These are phyloP conservation scores for Mamestra brassicae DNA, from an alignment of 2,888 invertebrate genomes.

Conservation along the genomic window DNA sequence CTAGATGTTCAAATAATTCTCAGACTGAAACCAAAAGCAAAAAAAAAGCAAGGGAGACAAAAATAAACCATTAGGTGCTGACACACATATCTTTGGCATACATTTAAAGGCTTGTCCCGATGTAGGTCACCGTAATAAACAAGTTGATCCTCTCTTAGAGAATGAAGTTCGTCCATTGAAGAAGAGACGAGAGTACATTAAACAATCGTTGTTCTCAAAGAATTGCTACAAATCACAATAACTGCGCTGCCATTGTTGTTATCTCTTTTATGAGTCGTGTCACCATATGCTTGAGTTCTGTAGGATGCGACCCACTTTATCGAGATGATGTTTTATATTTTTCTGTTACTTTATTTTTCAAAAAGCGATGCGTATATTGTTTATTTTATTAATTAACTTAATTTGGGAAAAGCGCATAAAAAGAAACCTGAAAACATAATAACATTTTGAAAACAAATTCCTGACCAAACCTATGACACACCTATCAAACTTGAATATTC, in stretches of 20 bases:
- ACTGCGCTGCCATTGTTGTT: slow-evolving; percentile 54
- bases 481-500: background rate
- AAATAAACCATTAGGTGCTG: slow-evolving; percentile 29
- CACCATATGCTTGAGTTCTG: slow-evolving; percentile 47
- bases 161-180: slow-evolving; percentile 53
- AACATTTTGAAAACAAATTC: background rate
- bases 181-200: slow-evolving; percentile 49
- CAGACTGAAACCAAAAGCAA: background rate
- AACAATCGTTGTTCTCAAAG: slow-evolving; percentile 59
- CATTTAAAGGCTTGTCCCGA: slow-evolving; percentile 44
- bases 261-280: slow-evolving; percentile 50
- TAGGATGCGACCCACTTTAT: slow-evolving; percentile 27
- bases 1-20: background rate
- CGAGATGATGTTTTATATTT: background rate
- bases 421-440: background rate
- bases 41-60: background rate
- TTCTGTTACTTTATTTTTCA: too few species aligned
- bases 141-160: slow-evolving; percentile 32
- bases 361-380: too few species aligned
- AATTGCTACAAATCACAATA: slow-evolving; percentile 64
- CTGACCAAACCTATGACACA: too few species aligned
- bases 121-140: slow-evolving; percentile 48
- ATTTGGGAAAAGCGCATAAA: background rate
- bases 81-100: slow-evolving; percentile 45
- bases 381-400: background rate